A percentile compares a stretch with the other conserved stretches of the same genome.
Evolutionary conservation across 2,888 invertebrate species (phyloP).

Genomic region (Drosophila colorata): DNA sequence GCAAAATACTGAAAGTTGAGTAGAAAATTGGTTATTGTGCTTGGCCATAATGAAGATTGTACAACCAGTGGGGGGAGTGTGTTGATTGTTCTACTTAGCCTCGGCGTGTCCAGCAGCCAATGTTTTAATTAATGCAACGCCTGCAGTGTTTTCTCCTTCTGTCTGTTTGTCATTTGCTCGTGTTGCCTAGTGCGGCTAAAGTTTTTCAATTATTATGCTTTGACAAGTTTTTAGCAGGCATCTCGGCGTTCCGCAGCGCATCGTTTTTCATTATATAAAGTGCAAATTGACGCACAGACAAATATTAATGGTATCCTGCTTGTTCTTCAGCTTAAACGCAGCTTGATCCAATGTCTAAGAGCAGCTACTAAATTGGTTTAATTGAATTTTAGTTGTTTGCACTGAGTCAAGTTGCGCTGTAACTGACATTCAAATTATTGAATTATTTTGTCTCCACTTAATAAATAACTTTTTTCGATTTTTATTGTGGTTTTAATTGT

Average conservation of each 20-base stretch:
- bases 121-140: conserved; percentile 56
- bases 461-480: no score
- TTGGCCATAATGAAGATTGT: conserved; percentile 52
- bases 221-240: conserved; percentile 51
- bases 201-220: conserved; percentile 74
- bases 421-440: conserved; percentile 38
- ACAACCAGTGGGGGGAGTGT: conserved; percentile 4
- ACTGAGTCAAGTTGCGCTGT: conserved; percentile 25
- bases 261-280: conserved; percentile 39
- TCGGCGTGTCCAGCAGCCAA: conserved; percentile 12
- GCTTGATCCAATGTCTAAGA: conserved; percentile 11
- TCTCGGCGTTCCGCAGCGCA: conserved; percentile 1
- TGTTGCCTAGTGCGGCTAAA: conserved; percentile 40
- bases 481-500: background rate
- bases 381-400: conserved; percentile 45
- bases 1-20: conserved; percentile 54
- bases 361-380: conserved; percentile 25
- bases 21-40: conserved; percentile 68
- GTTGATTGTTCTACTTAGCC: conserved; percentile 5
- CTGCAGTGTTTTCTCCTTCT: conserved; percentile 35
- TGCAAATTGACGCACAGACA: conserved; percentile 43
- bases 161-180: conserved; percentile 12
- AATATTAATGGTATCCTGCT: conserved; percentile 57
- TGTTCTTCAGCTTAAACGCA: conserved; percentile 15
- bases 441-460: conserved; percentile 18